These are phyloP conservation scores for Brachionus calyciflorus DNA, from an alignment of 1,140 invertebrate species.

Conservation along the genomic window DNA sequence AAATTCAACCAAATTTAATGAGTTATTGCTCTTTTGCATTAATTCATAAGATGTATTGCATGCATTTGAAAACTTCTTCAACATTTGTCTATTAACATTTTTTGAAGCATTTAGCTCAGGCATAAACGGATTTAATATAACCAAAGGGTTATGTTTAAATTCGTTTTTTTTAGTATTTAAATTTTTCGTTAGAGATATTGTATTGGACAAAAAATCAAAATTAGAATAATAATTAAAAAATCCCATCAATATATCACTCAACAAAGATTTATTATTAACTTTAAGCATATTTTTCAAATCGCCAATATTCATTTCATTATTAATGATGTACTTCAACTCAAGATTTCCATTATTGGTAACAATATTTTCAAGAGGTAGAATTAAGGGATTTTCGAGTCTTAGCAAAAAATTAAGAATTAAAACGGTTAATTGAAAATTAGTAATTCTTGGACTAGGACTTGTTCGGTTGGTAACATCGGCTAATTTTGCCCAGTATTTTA, in stretches of 20 bases:
- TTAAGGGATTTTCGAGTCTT: conserved; percentile 35
- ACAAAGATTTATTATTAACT: background rate
- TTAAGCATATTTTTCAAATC: background rate
- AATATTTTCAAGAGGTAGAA: conserved; percentile 18
- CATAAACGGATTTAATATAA: conserved; percentile 33
- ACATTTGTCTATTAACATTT: conserved; percentile 22
- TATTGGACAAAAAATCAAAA: conserved; percentile 38
- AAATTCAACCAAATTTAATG: conserved; percentile 33
- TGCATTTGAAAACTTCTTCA: background rate
- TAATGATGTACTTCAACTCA: background rate
- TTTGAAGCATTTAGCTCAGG: conserved; percentile 33
- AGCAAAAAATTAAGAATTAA: conserved; percentile 28
- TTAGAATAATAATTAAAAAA: conserved; percentile 43
- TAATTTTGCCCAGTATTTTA: conserved; percentile 38
- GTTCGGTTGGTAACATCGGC: conserved; percentile 2
- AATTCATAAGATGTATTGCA: conserved; percentile 18
- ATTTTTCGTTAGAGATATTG: background rate
- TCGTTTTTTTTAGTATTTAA: background rate
- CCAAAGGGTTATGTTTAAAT: background rate
- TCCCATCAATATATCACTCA: background rate
- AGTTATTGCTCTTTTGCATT: background rate
- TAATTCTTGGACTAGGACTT: conserved; percentile 23
- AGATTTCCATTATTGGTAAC: background rate
- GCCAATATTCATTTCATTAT: background rate
- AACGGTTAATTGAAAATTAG: conserved; percentile 41